phyloP scores from a whole-genome alignment of 2,797 vertebrate genomes.

The Spondyliosoma cantharus region DNA sequence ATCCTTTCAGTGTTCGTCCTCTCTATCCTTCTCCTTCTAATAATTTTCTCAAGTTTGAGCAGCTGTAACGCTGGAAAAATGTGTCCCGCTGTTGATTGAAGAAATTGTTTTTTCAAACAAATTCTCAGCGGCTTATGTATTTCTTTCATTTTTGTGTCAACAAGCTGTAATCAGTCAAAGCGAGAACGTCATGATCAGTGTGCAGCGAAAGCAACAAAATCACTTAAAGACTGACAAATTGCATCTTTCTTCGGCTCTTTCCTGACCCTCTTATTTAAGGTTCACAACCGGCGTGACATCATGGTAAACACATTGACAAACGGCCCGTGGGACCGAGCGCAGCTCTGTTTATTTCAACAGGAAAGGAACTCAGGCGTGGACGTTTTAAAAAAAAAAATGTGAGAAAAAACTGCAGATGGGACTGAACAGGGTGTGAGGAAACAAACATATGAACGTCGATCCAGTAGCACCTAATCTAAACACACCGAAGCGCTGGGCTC shows the following conservation, averaged over 20 bases:
- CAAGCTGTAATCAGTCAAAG: constrained; percentile 3
- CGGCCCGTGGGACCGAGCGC: constrained; percentile 36
- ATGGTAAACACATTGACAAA: constrained; percentile 59
- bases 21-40: no score
- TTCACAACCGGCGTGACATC: constrained; percentile 67
- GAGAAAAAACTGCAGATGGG: constrained; percentile 32
- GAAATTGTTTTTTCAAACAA: not conserved
- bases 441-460: not conserved
- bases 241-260: constrained; percentile 13
- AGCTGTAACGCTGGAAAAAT: constrained; percentile 8
- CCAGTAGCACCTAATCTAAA: constrained; percentile 46
- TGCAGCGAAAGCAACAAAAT: constrained; percentile 7
- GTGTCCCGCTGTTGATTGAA: not conserved
- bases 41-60: not conserved
- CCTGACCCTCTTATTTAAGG: constrained; percentile 40
- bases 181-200: not conserved
- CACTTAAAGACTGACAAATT: constrained; percentile 19
- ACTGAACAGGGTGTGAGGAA: constrained; percentile 4
- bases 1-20: no score
- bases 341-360: constrained; percentile 58
- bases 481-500: constrained; percentile 32
- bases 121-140: constrained; percentile 2
- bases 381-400: constrained; percentile 14
- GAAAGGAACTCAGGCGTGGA: constrained; percentile 27
- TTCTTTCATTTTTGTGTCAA: constrained; percentile 8